Percentiles rank a stretch among this genome's conserved stretches.
Evolutionary conservation across 2,113 vertebrate genomes (phyloP).

Genomic region (Meles meles): DNA sequence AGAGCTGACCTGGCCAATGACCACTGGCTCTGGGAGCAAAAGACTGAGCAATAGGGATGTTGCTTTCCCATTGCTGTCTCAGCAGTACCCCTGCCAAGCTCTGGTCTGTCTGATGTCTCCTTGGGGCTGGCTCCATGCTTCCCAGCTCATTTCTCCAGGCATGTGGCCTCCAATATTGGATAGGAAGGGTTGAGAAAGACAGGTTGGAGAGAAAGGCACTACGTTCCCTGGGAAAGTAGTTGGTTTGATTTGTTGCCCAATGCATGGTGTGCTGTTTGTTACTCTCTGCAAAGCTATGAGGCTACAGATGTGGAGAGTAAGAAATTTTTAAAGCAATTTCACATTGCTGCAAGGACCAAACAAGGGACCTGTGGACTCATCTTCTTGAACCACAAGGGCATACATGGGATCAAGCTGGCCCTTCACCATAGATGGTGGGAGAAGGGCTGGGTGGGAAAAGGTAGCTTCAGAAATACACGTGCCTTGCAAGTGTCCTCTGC

Average conservation of each 20-base stretch:
- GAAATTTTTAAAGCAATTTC: not conserved
- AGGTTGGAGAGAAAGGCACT: not conserved
- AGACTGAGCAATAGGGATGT: not conserved
- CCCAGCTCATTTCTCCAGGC: not conserved
- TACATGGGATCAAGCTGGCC: not conserved
- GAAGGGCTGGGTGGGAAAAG: not conserved
- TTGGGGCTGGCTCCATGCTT: not conserved
- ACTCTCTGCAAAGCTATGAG: no score
- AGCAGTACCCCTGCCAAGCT: not conserved
- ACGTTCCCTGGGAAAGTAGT: not conserved
- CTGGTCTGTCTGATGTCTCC: not conserved
- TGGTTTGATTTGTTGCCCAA: not conserved
- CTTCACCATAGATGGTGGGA: not conserved
- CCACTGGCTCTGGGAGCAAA: not conserved
- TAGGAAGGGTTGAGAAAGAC: not conserved
- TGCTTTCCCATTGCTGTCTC: not conserved
- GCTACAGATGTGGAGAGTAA: not conserved
- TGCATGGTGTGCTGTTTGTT: not conserved
- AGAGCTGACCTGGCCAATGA: not conserved
- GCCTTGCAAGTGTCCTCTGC: not conserved
- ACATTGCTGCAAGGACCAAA: not conserved
- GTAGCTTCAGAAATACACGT: not conserved
- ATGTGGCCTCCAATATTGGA: not conserved
- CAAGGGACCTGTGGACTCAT: rapidly evolving
- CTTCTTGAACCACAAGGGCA: not conserved